Evolutionary conservation across 2,888 invertebrate genomes (phyloP).

Genomic region (Lasius platythorax): DNA sequence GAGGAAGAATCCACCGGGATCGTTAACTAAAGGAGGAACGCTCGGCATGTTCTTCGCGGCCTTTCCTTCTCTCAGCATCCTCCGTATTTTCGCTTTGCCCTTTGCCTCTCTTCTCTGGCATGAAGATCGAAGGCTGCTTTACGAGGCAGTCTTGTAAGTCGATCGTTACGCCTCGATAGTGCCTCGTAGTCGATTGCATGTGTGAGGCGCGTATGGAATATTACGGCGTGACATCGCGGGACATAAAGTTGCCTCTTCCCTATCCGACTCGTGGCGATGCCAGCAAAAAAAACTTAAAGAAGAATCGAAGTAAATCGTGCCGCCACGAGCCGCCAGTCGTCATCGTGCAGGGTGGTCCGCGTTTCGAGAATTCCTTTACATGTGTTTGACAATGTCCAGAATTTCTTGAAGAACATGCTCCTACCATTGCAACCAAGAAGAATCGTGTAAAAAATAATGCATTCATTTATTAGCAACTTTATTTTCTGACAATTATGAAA

Average conservation of each 20-base stretch:
- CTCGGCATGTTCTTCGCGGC: slow-evolving; percentile 27
- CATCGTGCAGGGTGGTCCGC: slow-evolving; percentile 40
- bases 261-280: not conserved
- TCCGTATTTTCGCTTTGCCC: slow-evolving; percentile 25
- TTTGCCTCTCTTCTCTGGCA: slow-evolving; percentile 23
- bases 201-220: slow-evolving; percentile 40
- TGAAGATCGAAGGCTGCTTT: slow-evolving; percentile 51
- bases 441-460: not conserved
- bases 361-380: slow-evolving; percentile 18
- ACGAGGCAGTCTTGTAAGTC: slow-evolving; percentile 46
- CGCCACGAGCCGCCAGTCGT: slow-evolving; percentile 32
- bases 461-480: not conserved
- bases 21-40: slow-evolving; percentile 49
- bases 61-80: slow-evolving; percentile 28
- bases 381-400: slow-evolving; percentile 12
- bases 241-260: slow-evolving; percentile 20
- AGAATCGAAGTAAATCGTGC: slow-evolving; percentile 41
- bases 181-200: slow-evolving; percentile 11
- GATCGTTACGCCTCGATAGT: slow-evolving; percentile 38
- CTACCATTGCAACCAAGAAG: not conserved
- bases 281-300: not conserved
- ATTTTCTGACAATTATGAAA: not conserved
- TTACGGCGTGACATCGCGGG: slow-evolving; percentile 46
- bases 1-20: slow-evolving; percentile 29
- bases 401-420: slow-evolving; percentile 15